Conservation (phyloP, 2,888 invertebrate species). For the Thecophora atra region DNA sequence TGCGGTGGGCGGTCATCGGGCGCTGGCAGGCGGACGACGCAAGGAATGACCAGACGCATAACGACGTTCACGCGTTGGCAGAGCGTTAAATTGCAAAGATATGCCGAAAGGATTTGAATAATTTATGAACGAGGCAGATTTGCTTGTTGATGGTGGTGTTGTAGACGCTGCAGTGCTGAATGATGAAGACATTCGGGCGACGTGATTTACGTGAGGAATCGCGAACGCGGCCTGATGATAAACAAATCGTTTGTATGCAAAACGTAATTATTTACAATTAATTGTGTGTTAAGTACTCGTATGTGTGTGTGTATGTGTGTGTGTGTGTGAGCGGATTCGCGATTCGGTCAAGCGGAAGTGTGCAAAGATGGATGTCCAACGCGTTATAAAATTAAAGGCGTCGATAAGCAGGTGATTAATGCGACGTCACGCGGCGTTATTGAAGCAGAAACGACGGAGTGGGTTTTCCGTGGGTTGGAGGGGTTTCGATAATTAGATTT, state of each 20-base stretch:
- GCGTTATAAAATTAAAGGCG: slow-evolving; percentile 14
- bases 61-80: slow-evolving; percentile 27
- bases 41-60: slow-evolving; percentile 7
- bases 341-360: background rate
- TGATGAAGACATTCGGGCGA: slow-evolving; percentile 26
- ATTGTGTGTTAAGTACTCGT: slow-evolving; percentile 63
- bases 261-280: slow-evolving; percentile 64
- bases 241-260: slow-evolving; percentile 64
- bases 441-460: background rate
- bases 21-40: background rate
- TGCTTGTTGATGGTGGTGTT: background rate
- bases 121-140: background rate
- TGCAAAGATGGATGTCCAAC: background rate
- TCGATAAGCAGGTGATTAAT: slow-evolving; percentile 27
- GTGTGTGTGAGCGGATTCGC: background rate
- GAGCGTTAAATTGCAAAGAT: slow-evolving; percentile 30
- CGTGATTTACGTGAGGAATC: slow-evolving; percentile 26
- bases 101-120: slow-evolving; percentile 30
- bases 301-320: slow-evolving; percentile 7
- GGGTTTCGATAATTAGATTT: background rate
- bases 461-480: too few species aligned
- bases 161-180: background rate
- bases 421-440: background rate
- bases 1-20: background rate
- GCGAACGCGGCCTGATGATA: slow-evolving; percentile 47